Conservation (phyloP, 2,888 invertebrate genomes). For the Dasysyrphus albostriatus region DNA sequence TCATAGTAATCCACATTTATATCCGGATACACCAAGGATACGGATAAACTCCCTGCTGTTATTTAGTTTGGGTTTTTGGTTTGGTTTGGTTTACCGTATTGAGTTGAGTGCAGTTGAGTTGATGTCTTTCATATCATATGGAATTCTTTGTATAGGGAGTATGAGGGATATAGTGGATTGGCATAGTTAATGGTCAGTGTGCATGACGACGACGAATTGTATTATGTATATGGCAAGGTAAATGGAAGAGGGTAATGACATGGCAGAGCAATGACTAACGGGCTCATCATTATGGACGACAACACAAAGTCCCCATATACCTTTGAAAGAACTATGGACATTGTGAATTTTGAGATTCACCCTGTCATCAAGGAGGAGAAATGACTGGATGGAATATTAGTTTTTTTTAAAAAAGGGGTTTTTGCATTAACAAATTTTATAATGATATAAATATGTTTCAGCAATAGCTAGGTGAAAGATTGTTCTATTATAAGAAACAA, state of each 20-base stretch:
- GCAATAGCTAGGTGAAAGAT: no score
- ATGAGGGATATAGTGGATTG: conserved; percentile 57
- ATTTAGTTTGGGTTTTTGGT: conserved; percentile 17
- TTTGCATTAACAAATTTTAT: no score
- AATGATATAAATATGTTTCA: no score
- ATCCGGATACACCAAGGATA: conserved; percentile 55
- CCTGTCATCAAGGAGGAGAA: conserved; percentile 58
- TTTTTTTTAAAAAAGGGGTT: no score
- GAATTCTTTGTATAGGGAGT: conserved; percentile 32
- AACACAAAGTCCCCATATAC: not conserved
- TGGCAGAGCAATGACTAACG: conserved; percentile 4
- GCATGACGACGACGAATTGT: conserved; percentile 37
- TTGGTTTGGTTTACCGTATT: conserved; percentile 28
- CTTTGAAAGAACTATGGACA: not conserved
- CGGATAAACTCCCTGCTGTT: conserved; percentile 64
- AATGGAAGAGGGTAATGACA: conserved; percentile 52
- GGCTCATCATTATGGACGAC: not conserved
- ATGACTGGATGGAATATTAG: not conserved
- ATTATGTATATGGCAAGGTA: conserved; percentile 4
- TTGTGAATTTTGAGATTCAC: conserved; percentile 54
- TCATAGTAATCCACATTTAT: conserved; percentile 36
- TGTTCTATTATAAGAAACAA: no score
- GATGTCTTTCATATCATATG: conserved; percentile 31
- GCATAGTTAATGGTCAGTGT: conserved; percentile 74
- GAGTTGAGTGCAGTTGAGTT: conserved; percentile 60